Base-by-base conservation (phyloP, 1,140 invertebrate genomes). In the Polypedilum vanderplanki region DNA sequence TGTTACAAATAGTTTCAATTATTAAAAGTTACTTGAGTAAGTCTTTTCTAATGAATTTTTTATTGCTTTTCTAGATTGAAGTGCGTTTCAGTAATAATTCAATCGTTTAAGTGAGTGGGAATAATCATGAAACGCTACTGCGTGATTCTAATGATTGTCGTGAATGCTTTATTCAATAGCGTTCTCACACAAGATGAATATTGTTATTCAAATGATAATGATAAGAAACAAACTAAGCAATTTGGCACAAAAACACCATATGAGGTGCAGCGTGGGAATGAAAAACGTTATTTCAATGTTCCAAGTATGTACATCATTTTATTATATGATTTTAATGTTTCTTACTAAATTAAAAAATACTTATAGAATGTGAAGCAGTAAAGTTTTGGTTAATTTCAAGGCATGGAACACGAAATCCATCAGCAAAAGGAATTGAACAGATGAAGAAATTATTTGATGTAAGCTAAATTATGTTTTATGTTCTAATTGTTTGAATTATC, bases 231-330 rank as follows among this genome's bases (percentile, higher is more conserved):
- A 76, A 81, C 80, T 40, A 79, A 87, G 8, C 83, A 86, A n/a
- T 89, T 89, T 78, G 86, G 84, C 9, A 86, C 86, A 1, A 90
- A 89, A 80, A 89, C 88, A 0, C 86, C 88, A 3, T 90, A 90
- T 79, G 85, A 87, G 77, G 87, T 87, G 77, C 83, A 86, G 22
- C 86, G 85, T 77, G 83, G 84, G 74, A 82, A 80, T 75, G 81
- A 83, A 41, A 77, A 80, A 8, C 81, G 82, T 15, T 85, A 85
- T 73, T 86, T 87, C 76, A 83, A 84, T 74, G 83, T 89, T 74
- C 85, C 86, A 75, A 84, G 87, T 86, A 82, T 12, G 10, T 57
- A 4, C 46, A 57, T 12, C 15, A 12, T n/a, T 57, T 82, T 70
- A 33, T 74, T 33, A 46, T 41, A 24, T 7, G 8, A 22, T 46